Percentiles rank a stretch among this genome's conserved stretches.
Evolutionary conservation across 2,797 vertebrate genomes (phyloP).

Genomic region (Nannoperca obscura): DNA sequence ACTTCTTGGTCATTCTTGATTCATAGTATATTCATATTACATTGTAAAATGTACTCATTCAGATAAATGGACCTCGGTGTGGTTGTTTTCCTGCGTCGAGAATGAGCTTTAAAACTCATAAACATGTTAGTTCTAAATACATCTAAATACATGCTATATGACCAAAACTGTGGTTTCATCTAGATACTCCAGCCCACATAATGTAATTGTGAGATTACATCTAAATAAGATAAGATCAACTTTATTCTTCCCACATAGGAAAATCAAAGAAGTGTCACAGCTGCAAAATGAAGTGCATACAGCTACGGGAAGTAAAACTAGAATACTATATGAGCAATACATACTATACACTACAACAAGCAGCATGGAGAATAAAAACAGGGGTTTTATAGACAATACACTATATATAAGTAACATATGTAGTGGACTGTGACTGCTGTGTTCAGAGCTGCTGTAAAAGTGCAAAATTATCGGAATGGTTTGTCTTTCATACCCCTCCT

Average conservation of each 20-base stretch:
- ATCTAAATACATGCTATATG: not conserved
- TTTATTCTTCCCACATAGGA: not conserved
- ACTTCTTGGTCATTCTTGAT: not conserved
- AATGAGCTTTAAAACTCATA: not conserved
- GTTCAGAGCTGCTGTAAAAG: constrained; percentile 31
- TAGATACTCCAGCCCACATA: not conserved
- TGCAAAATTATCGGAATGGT: constrained; percentile 16
- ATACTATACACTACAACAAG: too few relatives aligned
- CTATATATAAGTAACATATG: not conserved
- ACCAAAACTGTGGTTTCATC: not conserved
- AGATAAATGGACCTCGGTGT: not conserved
- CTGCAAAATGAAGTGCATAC: too few relatives aligned
- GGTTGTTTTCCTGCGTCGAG: not conserved
- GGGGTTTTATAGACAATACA: not conserved
- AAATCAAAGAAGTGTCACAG: not conserved
- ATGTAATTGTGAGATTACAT: not conserved
- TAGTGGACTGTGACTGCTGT: not conserved
- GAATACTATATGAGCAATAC: too few relatives aligned
- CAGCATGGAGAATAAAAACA: too few relatives aligned
- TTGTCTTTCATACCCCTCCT: constrained; percentile 20
- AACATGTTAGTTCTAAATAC: not conserved
- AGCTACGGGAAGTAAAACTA: too few relatives aligned
- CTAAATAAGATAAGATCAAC: not conserved
- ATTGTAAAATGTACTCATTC: not conserved
- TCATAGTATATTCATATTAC: not conserved